Conservation (phyloP, 2,113 vertebrate species). For the Apteryx mantelli region DNA sequence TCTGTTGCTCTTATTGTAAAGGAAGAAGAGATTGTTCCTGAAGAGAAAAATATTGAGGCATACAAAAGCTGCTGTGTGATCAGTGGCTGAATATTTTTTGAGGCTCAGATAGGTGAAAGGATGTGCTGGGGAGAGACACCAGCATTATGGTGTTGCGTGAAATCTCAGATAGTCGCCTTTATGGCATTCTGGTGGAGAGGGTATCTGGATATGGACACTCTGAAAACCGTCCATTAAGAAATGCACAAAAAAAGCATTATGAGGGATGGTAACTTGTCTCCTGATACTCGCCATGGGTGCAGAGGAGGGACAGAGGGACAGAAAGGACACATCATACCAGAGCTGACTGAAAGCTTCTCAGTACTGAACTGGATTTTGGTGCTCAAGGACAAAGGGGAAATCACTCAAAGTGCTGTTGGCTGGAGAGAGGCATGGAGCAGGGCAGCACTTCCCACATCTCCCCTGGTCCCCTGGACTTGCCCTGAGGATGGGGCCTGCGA, state of each 20-base stretch:
- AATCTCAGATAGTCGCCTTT: neutral
- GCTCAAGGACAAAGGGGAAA: neutral
- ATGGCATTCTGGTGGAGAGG: neutral
- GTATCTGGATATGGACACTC: neutral
- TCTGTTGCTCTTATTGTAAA: neutral
- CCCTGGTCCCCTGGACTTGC: neutral
- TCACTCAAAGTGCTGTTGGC: neutral
- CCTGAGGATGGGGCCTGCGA: neutral
- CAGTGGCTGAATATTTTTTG: neutral
- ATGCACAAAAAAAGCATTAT: neutral
- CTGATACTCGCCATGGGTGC: neutral
- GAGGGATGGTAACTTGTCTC: neutral
- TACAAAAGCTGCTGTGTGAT: neutral
- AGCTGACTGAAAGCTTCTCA: neutral
- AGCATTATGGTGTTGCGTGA: neutral
- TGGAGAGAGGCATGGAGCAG: neutral
- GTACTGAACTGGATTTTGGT: neutral
- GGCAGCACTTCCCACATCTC: neutral
- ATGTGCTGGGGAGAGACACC: neutral
- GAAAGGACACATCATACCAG: neutral
- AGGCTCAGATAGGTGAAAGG: neutral
- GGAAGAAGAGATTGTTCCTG: neutral
- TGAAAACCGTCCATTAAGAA: neutral
- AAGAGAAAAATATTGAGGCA: neutral
- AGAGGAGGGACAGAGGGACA: neutral